A percentile compares a stretch with the other conserved stretches of the same genome.
Evolutionary conservation across 2,113 vertebrate genomes (phyloP).

Genomic region (Pangasianodon gigas): DNA sequence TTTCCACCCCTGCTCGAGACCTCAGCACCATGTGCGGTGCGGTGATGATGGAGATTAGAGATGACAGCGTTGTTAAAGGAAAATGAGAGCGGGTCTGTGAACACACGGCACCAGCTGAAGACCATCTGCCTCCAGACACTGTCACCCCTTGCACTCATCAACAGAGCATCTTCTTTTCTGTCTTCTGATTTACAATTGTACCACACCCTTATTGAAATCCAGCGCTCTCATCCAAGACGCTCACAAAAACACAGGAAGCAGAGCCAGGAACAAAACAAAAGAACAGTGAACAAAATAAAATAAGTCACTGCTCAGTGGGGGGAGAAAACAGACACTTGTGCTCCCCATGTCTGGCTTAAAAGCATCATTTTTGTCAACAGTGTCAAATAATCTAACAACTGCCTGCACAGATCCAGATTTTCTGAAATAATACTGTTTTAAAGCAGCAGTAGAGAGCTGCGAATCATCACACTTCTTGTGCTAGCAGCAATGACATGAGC

Average conservation of each 20-base stretch:
- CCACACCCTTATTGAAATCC: conserved; percentile 27
- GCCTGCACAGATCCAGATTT: background rate
- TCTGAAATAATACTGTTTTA: background rate
- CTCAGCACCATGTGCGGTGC: background rate
- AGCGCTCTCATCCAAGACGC: background rate
- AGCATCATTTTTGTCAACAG: background rate
- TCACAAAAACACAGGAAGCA: background rate
- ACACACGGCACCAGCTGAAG: conserved; percentile 57
- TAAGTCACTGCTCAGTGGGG: background rate
- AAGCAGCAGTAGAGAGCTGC: background rate
- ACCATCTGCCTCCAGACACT: conserved; percentile 54
- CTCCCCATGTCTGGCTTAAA: background rate
- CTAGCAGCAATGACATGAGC: background rate
- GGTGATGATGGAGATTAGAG: conserved; percentile 13
- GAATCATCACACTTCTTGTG: background rate
- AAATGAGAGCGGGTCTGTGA: conserved; percentile 14
- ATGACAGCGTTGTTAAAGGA: background rate
- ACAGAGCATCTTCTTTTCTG: background rate
- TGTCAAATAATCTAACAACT: background rate
- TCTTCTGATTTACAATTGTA: conserved; percentile 26
- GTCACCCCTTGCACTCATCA: background rate
- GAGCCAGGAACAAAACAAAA: background rate
- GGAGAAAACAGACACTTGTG: background rate
- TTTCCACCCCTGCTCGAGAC: background rate
- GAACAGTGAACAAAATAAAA: background rate